Percentiles rank a stretch among this genome's conserved stretches.
phyloP scores from a whole-genome alignment of 2,888 invertebrate genomes.

The Scelioninae gen. 1 region DNA sequence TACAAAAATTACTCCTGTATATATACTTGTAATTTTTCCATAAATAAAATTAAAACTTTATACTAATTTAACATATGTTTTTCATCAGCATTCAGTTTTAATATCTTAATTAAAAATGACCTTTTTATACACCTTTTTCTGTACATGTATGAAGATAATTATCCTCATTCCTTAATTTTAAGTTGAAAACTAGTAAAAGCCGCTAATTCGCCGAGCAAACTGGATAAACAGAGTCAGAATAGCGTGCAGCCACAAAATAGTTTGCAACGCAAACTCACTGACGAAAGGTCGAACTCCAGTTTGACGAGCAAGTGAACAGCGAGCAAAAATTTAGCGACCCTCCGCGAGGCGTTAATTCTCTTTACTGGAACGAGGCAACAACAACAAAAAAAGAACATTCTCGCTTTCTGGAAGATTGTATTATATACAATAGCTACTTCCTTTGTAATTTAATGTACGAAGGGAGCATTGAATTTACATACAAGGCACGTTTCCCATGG shows the following conservation, averaged over 20 bases:
- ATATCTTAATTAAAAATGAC: no score
- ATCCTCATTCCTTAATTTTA: not conserved
- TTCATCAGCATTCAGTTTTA: no score
- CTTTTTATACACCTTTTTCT: no score
- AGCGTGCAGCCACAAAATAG: conserved; percentile 25
- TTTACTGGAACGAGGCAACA: conserved; percentile 41
- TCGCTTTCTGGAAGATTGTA: conserved; percentile 72
- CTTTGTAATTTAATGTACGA: conserved; percentile 62
- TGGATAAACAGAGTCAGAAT: conserved; percentile 4
- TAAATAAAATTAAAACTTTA: no score
- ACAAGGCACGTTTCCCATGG: conserved; percentile 68
- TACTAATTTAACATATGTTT: no score
- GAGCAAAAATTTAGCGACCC: conserved; percentile 40
- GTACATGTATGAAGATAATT: not conserved
- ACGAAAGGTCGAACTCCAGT: conserved; percentile 11
- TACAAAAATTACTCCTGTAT: no score
- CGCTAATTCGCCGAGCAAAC: conserved; percentile 17
- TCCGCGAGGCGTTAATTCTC: conserved; percentile 63
- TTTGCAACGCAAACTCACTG: conserved; percentile 22
- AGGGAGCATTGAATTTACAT: conserved; percentile 68
- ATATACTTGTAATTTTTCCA: no score
- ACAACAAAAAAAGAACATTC: conserved; percentile 67
- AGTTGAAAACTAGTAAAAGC: conserved; percentile 1
- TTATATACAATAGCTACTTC: conserved; percentile 64
- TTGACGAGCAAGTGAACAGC: conserved; percentile 42